Conservation (phyloP, 2,888 invertebrate genomes). For the Salpingus planirostris region DNA sequence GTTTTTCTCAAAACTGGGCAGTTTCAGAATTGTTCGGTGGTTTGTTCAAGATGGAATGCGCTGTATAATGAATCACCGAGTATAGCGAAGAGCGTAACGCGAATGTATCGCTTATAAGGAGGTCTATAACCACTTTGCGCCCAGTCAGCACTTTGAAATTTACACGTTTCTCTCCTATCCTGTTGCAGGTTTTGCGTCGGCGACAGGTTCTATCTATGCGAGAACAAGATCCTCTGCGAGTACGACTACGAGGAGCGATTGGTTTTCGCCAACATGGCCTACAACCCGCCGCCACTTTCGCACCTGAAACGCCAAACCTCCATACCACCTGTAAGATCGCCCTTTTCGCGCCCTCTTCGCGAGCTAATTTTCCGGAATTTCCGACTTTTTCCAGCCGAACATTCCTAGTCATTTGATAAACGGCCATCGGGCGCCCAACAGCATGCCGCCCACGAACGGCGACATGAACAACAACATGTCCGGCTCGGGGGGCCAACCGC, state of each 20-base stretch:
- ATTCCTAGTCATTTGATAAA: constrained; percentile 46
- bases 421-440: constrained; percentile 39
- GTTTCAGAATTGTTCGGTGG: too few species aligned
- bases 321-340: constrained; percentile 50
- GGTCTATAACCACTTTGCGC: too few species aligned
- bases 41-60: too few species aligned
- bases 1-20: too few species aligned
- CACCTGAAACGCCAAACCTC: constrained; percentile 66
- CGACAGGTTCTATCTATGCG: constrained; percentile 92
- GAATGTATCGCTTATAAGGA: too few species aligned
- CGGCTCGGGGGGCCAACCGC: constrained; percentile 39
- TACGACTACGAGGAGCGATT: constrained; percentile 95
- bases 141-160: too few species aligned
- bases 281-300: constrained; percentile 76
- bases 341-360: constrained; percentile 5
- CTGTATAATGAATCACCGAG: too few species aligned
- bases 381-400: constrained; percentile 25
- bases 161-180: constrained; percentile 10
- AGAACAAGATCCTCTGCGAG: constrained; percentile 96
- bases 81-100: too few species aligned
- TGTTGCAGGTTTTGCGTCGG: constrained; percentile 90
- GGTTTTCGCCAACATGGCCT: constrained; percentile 91
- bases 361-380: background rate
- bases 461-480: constrained; percentile 64
- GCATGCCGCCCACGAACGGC: constrained; percentile 44